Evolutionary conservation across 1,140 invertebrate species (phyloP), one percentile per base, ranked within the genome.

Genomic region (Trichomalopsis sarcophagae): DNA sequence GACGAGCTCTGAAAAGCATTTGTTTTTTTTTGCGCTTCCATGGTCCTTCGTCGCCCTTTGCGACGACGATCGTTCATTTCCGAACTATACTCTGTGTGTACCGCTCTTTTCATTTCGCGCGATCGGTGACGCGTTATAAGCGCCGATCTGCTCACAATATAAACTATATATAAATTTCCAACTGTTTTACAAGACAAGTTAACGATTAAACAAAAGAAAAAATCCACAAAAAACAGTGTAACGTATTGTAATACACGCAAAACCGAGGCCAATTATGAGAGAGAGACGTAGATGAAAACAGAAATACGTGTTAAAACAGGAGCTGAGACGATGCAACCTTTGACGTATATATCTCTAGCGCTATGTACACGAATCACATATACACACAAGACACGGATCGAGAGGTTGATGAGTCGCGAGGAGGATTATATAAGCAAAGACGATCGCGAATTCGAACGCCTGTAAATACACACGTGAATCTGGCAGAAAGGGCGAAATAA

Each of bases 1-100:
- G 33, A 66, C 3, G 27, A 68, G 62, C 36, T 69, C 69, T 62
- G 13, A 47, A 78, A 50, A 40, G n/a, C 17, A 62, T 62, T 79
- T 44, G 6, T 84, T 78, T 81, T 78, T 81, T 2, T 81, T 84
- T 71, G 75, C 36, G 55, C 82, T 77, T 77, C 81, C 81, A 77
- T 44, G 14, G 27, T 62, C 44, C 47, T 75, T 62, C 23, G 33
- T 62, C 50, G 55, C 69, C n/a, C 3, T 14, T 50, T 14, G 55
- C 55, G 55, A 7, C 55, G 55, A 7, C 55, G 55, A 62, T 62
- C 55, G 55, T 62, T 62, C 55, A 62, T 62, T 62, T 21, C 21
- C 23, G 10, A 71, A 71, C 30, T 71, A 30, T 71, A 71, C 69
- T 71, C 13, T 71, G 55, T 62, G 55, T 62, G 55, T 62, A 5